phyloP scores from a whole-genome alignment of 1,140 invertebrate genomes.

The Apis dorsata region DNA sequence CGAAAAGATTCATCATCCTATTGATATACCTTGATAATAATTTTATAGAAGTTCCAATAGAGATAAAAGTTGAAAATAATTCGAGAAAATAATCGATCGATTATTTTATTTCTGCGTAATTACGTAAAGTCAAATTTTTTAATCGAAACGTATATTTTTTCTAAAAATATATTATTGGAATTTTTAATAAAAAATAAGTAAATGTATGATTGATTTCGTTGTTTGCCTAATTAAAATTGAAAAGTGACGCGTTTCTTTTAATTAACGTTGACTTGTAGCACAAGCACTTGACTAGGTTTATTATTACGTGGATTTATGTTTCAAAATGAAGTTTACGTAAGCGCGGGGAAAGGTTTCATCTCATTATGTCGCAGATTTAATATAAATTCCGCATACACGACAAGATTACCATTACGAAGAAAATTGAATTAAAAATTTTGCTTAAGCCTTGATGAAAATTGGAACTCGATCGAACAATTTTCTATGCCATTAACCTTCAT shows the following conservation, averaged over 20 bases:
- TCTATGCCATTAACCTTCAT: not conserved
- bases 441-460: not conserved
- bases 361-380: slow-evolving; percentile 33
- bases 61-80: too few relatives aligned
- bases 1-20: too few relatives aligned
- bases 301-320: not conserved
- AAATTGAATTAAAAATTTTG: slow-evolving; percentile 32
- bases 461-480: too few relatives aligned
- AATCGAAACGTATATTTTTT: too few relatives aligned
- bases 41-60: too few relatives aligned
- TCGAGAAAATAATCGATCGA: too few relatives aligned
- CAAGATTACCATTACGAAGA: not conserved
- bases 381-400: slow-evolving; percentile 35
- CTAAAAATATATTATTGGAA: too few relatives aligned
- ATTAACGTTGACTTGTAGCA: not conserved
- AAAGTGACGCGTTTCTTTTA: not conserved
- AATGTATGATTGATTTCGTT: not conserved
- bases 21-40: too few relatives aligned
- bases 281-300: not conserved
- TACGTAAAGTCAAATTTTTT: too few relatives aligned
- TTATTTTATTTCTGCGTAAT: too few relatives aligned
- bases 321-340: slow-evolving; percentile 46
- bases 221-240: not conserved
- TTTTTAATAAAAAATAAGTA: not conserved
- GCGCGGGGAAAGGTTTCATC: slow-evolving; percentile 38